Base-by-base conservation (phyloP, 2,797 vertebrate genomes). In the Pantherophis alleghaniensis region DNA sequence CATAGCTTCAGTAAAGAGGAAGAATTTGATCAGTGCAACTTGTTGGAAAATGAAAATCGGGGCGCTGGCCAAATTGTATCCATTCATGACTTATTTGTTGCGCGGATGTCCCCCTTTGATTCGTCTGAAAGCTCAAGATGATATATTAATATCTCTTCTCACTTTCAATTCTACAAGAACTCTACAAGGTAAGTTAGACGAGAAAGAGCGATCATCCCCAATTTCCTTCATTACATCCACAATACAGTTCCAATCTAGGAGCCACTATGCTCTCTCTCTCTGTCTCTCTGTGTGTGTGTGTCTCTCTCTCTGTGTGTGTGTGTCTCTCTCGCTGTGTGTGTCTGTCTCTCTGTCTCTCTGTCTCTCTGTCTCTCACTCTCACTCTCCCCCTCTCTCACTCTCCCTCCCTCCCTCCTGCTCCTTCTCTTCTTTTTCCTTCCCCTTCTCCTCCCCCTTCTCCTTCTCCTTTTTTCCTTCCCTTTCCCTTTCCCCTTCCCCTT, bases 341-440 rank as follows among this genome's bases (percentile, higher is more conserved):
- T 32, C 32, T 37, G 37, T 66, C 12, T 0, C 0, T n/a, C 12
- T 66, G 42, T 22, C 22, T 24, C 0, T n/a, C 12, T 66, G 42
- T 22, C 22, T 24, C 60, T 13, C 12, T 5, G 11, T 1, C 26
- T 2, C 4, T 5, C 61, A 5, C 4, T 5, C 11, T 28, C 11
- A 0, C 0, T 28, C 5, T 2, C 28, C 32, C 28, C 0, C 13
- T n/a, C 12, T n/a, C 28, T 28, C 7, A 3, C 60, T 24, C 24
- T 26, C 60, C 0, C 60, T 26, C 24, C 10, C 24, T 61, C 60
- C n/a, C 13, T 13, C 28, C 5, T 2, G 0, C 16, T 16, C 11
- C 1, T 37, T 37, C 37, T 0, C 4, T 12, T 2, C 12, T 26
- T 7, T 28, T 16, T 5, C 0, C 5, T 32, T 37, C 37, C 37